Percentiles rank a stretch among this genome's conserved stretches.
These are phyloP conservation scores for Dendrocincla fuliginosa DNA, from an alignment of 2,797 vertebrate species.

Conservation along the genomic window DNA sequence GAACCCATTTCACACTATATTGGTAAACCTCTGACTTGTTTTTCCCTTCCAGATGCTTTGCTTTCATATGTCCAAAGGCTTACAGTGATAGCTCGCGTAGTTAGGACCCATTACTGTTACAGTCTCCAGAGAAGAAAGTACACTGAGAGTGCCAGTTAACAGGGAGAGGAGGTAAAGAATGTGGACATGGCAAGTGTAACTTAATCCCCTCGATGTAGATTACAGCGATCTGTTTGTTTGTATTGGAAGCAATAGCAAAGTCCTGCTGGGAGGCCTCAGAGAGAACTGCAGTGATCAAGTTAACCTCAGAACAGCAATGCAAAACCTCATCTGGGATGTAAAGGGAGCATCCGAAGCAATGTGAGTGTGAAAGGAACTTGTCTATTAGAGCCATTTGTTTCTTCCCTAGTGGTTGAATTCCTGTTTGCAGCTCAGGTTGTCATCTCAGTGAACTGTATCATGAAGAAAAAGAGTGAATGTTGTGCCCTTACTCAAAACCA, in stretches of 20 bases:
- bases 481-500: not conserved
- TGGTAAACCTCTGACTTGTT: not conserved
- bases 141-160: not conserved
- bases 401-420: not conserved
- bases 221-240: not conserved
- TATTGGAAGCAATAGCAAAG: conserved; percentile 23
- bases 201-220: not conserved
- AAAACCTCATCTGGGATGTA: not conserved
- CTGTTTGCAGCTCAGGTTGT: not conserved
- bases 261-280: conserved; percentile 9
- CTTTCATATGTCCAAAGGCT: not conserved
- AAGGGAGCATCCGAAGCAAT: not conserved
- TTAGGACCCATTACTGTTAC: not conserved
- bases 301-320: not conserved
- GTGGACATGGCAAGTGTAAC: not conserved
- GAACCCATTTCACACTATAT: not conserved
- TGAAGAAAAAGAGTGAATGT: not conserved
- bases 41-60: conserved; percentile 25
- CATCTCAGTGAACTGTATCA: not conserved
- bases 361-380: not conserved
- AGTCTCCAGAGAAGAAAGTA: not conserved
- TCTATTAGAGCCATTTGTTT: not conserved
- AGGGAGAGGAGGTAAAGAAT: conserved; percentile 33
- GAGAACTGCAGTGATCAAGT: not conserved
- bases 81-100: not conserved